These are phyloP conservation scores for Nomada fabriciana DNA, from an alignment of 2,888 invertebrate species.

Conservation along the genomic window DNA sequence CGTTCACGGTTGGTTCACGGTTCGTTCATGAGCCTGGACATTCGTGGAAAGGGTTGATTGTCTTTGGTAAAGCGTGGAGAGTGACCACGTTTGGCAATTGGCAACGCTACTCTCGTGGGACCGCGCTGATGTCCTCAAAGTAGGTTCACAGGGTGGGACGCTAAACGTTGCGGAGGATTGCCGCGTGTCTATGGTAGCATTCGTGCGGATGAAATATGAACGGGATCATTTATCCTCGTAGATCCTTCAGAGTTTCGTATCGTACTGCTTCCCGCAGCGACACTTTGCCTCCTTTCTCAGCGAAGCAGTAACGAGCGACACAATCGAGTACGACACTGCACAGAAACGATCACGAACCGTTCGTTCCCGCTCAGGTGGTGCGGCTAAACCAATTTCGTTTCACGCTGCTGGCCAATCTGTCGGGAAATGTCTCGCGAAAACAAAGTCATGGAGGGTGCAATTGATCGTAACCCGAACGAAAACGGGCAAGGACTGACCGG, in stretches of 20 bases:
- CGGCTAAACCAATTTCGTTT: not conserved
- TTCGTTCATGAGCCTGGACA: not conserved
- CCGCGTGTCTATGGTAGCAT: not conserved
- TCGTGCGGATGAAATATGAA: not conserved
- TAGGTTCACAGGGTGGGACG: slow-evolving; percentile 2
- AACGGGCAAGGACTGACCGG: slow-evolving; percentile 76
- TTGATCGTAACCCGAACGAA: slow-evolving; percentile 58
- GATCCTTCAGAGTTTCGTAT: not conserved
- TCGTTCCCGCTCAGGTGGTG: not conserved
- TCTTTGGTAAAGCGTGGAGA: not conserved
- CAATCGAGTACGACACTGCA: slow-evolving; percentile 31
- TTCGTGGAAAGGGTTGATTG: not conserved
- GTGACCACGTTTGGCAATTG: slow-evolving; percentile 7
- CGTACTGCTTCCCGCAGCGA: slow-evolving; percentile 17
- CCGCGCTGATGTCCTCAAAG: slow-evolving; percentile 1
- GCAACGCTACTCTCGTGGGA: not conserved
- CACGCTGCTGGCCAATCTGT: not conserved
- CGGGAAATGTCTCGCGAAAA: not conserved
- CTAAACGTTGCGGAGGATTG: not conserved
- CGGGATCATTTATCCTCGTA: slow-evolving; percentile 7
- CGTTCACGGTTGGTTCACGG: not conserved
- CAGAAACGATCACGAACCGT: slow-evolving; percentile 4
- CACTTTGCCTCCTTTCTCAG: slow-evolving; percentile 12
- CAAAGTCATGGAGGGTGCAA: not conserved
- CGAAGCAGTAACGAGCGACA: not conserved